Evolutionary conservation across 1,140 invertebrate genomes (phyloP), one percentile per base, ranked within the genome.

Genomic region (Glomeris maerens): DNA sequence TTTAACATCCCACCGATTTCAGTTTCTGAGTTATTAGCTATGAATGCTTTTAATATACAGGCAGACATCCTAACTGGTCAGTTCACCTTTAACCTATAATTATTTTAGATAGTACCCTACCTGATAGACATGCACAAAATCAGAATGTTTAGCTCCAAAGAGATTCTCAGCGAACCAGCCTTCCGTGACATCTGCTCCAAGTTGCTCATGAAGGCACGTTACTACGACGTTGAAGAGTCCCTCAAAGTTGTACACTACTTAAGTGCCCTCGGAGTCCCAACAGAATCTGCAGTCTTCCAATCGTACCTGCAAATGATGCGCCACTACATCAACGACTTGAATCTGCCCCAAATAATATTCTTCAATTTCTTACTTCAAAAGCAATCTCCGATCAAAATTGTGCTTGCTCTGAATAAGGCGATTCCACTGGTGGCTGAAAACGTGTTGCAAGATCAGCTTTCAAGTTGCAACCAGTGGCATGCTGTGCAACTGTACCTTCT

Each of bases 391-490:
- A 55, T 47, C 38, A 26, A 55, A 20, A 52, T 59, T 26, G 50
- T 55, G 1, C 49, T 53, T 45, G 53, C 53, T 21, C 23, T 59
- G 14, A 45, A 38, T 45, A 27, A 55, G 20, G 57, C 57, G 2
- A 21, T 59, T 20, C 57, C 57, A 27, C 17, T 59, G 5, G 55
- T 59, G 36, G 23, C 55, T 4, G 49, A 59, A 53, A 45, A 53
- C 1, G 52, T 57, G 27, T 47, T 58, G 20, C 50, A 57, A 28
- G 42, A 52, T 5, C 55, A 57, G n/a, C 27, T 57, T 2, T 45
- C 52, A 27, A 26, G 47, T 4, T 44, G 44, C 3, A 47, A 55
- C 48, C 21, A 50, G 27, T 31, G 20, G 21, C 36, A 55, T 44
- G 28, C 55, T 20, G 27, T 44, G 4, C 27, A 25, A 3, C 23